Evolutionary conservation across 92 coral and sea anemone species (phyloP).

Genomic region (Scolanthus callimorphus): DNA sequence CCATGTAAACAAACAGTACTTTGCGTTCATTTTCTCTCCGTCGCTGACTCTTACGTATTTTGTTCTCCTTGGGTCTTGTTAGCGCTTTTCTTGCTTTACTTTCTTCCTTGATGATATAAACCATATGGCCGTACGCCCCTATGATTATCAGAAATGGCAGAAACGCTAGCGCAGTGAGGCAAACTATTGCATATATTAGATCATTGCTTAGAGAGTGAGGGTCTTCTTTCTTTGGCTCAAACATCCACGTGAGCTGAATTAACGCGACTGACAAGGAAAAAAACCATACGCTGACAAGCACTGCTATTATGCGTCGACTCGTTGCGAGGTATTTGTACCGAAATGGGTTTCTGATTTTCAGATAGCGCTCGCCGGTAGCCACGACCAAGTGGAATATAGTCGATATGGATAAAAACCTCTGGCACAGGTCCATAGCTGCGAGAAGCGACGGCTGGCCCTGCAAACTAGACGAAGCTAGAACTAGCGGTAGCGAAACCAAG

Average conservation of each 20-base stretch:
- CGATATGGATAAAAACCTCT: slow-evolving; percentile 57
- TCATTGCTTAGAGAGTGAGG: slow-evolving; percentile 5
- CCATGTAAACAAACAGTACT: slow-evolving; percentile 39
- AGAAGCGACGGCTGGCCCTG: background rate
- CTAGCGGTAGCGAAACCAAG: slow-evolving; percentile 53
- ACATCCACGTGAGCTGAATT: slow-evolving; percentile 52
- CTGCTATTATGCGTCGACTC: slow-evolving; percentile 30
- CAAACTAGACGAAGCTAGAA: slow-evolving; percentile 45
- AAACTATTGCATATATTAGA: slow-evolving; percentile 22
- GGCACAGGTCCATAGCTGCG: slow-evolving; percentile 63
- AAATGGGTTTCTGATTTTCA: slow-evolving; percentile 61
- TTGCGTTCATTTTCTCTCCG: slow-evolving; percentile 44
- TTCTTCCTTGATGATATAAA: slow-evolving; percentile 41
- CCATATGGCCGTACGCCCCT: slow-evolving; percentile 42
- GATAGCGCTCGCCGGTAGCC: slow-evolving; percentile 69
- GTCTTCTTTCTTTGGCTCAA: slow-evolving; percentile 1
- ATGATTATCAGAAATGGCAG: slow-evolving; percentile 51
- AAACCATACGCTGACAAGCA: slow-evolving; percentile 47
- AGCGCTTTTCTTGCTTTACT: slow-evolving; percentile 19
- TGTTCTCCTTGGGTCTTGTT: slow-evolving; percentile 1
- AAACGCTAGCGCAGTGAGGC: slow-evolving; percentile 41
- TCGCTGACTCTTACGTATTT: slow-evolving; percentile 4
- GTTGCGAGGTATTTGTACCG: slow-evolving; percentile 49
- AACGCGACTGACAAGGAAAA: slow-evolving; percentile 54
- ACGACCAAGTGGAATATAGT: slow-evolving; percentile 72